Evolutionary conservation across 2,888 invertebrate species (phyloP).

Genomic region (Sicus ferrugineus): DNA sequence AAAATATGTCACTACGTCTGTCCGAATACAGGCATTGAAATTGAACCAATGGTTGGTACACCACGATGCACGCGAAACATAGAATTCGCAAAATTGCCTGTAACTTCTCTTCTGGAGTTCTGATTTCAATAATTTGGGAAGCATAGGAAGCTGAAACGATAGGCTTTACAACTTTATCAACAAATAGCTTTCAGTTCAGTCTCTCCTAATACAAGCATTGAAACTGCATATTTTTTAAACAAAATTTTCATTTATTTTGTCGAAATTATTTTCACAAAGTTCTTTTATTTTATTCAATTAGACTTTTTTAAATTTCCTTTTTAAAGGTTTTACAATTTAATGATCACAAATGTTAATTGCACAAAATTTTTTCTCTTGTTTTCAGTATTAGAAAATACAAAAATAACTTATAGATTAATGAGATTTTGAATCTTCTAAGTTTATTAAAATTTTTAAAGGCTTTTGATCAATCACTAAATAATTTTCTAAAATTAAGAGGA

Average conservation of each 20-base stretch:
- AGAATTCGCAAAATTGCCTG: too few relatives aligned
- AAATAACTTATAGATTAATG: constrained; percentile 27
- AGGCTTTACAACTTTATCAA: too few relatives aligned
- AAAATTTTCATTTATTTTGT: constrained; percentile 1
- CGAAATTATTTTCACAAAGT: too few relatives aligned
- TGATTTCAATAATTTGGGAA: too few relatives aligned
- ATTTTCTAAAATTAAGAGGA: neutral
- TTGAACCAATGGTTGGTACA: too few relatives aligned
- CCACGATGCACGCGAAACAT: too few relatives aligned
- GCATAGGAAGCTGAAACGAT: too few relatives aligned
- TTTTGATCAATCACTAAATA: constrained; percentile 11
- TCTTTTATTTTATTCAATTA: neutral
- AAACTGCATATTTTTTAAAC: constrained; percentile 29
- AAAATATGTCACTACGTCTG: too few relatives aligned
- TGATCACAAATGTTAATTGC: constrained; percentile 32
- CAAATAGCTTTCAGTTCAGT: too few relatives aligned
- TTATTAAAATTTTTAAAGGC: neutral
- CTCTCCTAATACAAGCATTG: too few relatives aligned
- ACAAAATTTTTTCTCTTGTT: constrained; percentile 2
- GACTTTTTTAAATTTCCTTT: constrained; percentile 85
- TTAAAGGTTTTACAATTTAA: constrained; percentile 30
- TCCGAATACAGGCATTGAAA: too few relatives aligned
- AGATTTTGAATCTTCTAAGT: constrained; percentile 21
- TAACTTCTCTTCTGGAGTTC: too few relatives aligned
- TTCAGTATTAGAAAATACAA: constrained; percentile 23